These are phyloP conservation scores for Papio anubis DNA, from an alignment of 2,113 vertebrate species.

Conservation along the genomic window DNA sequence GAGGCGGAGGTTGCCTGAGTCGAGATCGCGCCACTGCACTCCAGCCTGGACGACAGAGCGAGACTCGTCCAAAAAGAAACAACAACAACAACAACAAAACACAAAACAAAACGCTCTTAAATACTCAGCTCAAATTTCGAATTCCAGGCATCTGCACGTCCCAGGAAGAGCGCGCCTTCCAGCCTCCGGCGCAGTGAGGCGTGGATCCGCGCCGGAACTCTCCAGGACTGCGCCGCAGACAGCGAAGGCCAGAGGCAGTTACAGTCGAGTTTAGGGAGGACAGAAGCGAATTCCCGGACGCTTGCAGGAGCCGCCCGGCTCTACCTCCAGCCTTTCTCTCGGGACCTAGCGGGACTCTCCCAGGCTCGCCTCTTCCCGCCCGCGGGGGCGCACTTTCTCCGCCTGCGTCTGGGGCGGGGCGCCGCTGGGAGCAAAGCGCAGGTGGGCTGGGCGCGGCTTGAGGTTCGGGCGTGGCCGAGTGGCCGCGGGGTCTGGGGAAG, in stretches of 20 bases:
- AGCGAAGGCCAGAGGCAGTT: background rate
- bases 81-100: too few species aligned
- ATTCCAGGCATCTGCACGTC: background rate
- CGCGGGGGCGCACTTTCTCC: background rate
- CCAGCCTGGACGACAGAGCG: too few species aligned
- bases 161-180: background rate
- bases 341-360: too few species aligned
- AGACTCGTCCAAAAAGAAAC: too few species aligned
- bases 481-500: background rate
- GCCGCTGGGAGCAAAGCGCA: background rate
- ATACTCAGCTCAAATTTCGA: background rate
- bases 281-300: background rate
- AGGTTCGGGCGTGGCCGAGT: background rate
- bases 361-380: accelerated
- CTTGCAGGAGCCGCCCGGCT: background rate
- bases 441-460: background rate
- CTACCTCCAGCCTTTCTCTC: background rate
- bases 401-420: background rate
- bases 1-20: too few species aligned
- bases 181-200: background rate
- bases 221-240: background rate
- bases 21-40: too few species aligned
- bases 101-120: too few species aligned
- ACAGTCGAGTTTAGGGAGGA: background rate
- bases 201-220: background rate